Evolutionary conservation across 2,113 vertebrate genomes (phyloP), one percentile per base, ranked within the genome.

Genomic region (Podarcis muralis): DNA sequence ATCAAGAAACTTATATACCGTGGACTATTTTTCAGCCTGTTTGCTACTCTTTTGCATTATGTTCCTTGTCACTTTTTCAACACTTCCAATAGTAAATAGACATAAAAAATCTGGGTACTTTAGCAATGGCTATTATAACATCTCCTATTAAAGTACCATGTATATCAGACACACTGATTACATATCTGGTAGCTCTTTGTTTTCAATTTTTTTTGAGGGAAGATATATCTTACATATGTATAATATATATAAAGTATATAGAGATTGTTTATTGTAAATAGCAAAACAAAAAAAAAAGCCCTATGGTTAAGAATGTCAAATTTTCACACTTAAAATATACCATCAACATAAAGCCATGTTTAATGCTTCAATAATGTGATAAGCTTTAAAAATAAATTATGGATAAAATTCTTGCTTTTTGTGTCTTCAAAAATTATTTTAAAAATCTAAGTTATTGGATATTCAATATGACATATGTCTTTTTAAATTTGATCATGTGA

Each of bases 211-310:
- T 97, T 97, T 94, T 93, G 95, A 95, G 75, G 88, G 96, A 88
- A 96, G 88, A 94, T 81, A 95, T 95, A 95, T 91, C 93, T 72
- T 85, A 66, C 6, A 93, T 95, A 97, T 93, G 95, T 93, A 90
- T 93, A 95, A 96, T 95, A 93, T 96, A 95, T 96, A 96, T 93
- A 96, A 94, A 92, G 96, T 83, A 85, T 74, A 85, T 85, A 94
- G 88, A 95, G 90, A 97, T 94, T 96, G 96, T 97, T 97, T 96
- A 97, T 95, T 98, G 97, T 98, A 98, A 96, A 98, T 98, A 98
- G 91, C 92, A 93, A 95, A 95, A 94, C 92, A 85, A 81, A 71
- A 89, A 93, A 90, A 95, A 92, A 48, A 53, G 48, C 48, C 11
- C 84, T 93, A 95, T 93, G 94, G 94, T 95, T 86, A 88, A 93